Base-by-base conservation (phyloP, 2,113 vertebrate genomes). In the Cichladusa arquata region DNA sequence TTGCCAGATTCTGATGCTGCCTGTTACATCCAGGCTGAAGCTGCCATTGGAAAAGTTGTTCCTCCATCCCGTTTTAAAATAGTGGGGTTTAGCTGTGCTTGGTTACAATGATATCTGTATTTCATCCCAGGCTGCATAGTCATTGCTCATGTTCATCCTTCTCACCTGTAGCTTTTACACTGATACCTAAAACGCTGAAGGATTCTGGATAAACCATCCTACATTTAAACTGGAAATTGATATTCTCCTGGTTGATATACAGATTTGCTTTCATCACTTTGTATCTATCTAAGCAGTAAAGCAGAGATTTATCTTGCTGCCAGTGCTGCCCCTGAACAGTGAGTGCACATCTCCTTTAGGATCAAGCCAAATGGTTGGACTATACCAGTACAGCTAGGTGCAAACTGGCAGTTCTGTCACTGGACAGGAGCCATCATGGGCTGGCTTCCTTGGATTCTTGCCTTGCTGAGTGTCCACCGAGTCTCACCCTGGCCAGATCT, bases 321-420 rank as follows among this genome's bases (percentile, higher is more conserved):
- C 56, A 58, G 26, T 44, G 76, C 67, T 60, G 47, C 40, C 25
- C 2, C 34, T 83, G 58, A 81, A 74, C 86, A 71, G 61, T 19
- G 48, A 54, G 47, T 29, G 31, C 36, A 28, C 40, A 26, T 71
- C 28, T 48, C 50, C 67, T 71, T 45, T 38, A 58, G 50, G 33
- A 81, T 73, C 57, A 78, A 54, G 51, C 42, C 36, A 72, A 19
- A 54, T 14, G n/a, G 12, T 72, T 2, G 2, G 38, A 19, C 48
- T 80, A 13, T 34, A 40, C 22, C 45, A 61, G 81, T 45, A 53
- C 31, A 82, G 70, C 31, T 57, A 42, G 47, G 38, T 28, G 22
- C 54, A 73, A 76, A 62, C 42, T 47, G 53, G 38, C 0, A 0
- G 33, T 86, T 61, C 60, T 86, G 22, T 62, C 0, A 0, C 69